Base-by-base conservation (phyloP, 1,140 invertebrate genomes). In the Drosophila bipectinata region DNA sequence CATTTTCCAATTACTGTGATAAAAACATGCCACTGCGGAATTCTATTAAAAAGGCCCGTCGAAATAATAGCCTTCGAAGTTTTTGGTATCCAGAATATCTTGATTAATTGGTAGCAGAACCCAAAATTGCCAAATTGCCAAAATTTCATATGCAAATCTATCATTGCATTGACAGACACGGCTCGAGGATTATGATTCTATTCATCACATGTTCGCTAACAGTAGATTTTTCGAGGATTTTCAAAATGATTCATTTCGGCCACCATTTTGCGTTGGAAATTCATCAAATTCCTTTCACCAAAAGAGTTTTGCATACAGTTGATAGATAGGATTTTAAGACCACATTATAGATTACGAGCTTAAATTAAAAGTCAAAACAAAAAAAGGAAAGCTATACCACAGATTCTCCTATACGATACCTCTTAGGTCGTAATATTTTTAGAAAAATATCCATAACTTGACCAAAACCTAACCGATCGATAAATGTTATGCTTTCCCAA, bases 251-350 rank as follows among this genome's bases (percentile, higher is more conserved):
- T 30, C 34, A 48, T 28, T 55, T 66, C 30, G 47, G 6, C 26
- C 32, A 41, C 18, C 48, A 18, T 63, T 62, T 49, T 24, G 64
- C 14, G 41, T 10, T 63, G 47, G 61, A 88, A 87, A 87, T 87
- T 83, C 75, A 83, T 87, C 82, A 87, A 84, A 56, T 47, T 52
- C 48, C 45, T 54, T 30, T 56, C 12, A 55, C 15, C 45, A 81
- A 83, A 64, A 41, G 45, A 57, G 60, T 68, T 64, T 62, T 59
- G 55, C 62, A 68, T 68, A 49, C 9, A 5, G 32, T 24, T 87
- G 83, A 87, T 88, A 71, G 69, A 87, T 87, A 66, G 48, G 69
- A 67, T 79, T 82, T 79, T 87, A 82, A 87, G 59, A 52, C 79
- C 62, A 37, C 64, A 58, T 72, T 47, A 75, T 62, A 58, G 52